Conservation (phyloP, 1,140 invertebrate genomes). For the Brachionus paranguensis region DNA sequence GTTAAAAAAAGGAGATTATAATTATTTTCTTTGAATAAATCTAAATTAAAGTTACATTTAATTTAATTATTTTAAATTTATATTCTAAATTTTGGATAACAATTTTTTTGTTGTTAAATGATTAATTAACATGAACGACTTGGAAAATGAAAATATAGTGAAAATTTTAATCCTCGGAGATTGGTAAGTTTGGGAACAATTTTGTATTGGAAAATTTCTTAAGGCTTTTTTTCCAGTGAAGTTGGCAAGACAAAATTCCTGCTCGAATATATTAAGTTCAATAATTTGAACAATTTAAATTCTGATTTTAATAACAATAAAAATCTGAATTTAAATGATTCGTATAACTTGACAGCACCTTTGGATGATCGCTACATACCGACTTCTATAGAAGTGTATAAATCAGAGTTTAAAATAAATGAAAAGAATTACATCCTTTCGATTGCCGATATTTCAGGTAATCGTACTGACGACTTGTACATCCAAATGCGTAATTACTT, state of each 20-base stretch:
- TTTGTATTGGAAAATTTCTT: neutral
- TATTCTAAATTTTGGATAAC: neutral
- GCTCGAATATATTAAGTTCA: slow-evolving; percentile 28
- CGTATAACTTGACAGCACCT: neutral
- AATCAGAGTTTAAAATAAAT: slow-evolving; percentile 36
- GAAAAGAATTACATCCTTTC: slow-evolving; percentile 19
- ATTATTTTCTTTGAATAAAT: neutral
- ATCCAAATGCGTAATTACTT: slow-evolving; percentile 33
- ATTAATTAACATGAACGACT: neutral
- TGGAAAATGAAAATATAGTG: neutral
- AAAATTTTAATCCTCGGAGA: slow-evolving; percentile 30
- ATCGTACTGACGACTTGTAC: slow-evolving; percentile 15
- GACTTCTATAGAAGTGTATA: slow-evolving; percentile 30
- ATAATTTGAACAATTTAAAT: slow-evolving; percentile 1
- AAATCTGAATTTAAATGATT: slow-evolving; percentile 12
- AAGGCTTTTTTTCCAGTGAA: neutral
- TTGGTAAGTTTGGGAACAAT: neutral
- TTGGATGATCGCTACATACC: slow-evolving; percentile 1
- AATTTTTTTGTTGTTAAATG: neutral
- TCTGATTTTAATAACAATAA: neutral
- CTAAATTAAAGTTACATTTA: neutral
- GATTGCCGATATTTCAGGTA: slow-evolving; percentile 32
- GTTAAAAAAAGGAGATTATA: neutral
- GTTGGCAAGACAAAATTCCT: slow-evolving; percentile 37
- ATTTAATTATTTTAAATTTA: neutral